Percentiles rank a stretch among this genome's conserved stretches.
phyloP scores from a whole-genome alignment of 37 sponge, comb jelly and placozoan species.

The Agelas oroides region DNA sequence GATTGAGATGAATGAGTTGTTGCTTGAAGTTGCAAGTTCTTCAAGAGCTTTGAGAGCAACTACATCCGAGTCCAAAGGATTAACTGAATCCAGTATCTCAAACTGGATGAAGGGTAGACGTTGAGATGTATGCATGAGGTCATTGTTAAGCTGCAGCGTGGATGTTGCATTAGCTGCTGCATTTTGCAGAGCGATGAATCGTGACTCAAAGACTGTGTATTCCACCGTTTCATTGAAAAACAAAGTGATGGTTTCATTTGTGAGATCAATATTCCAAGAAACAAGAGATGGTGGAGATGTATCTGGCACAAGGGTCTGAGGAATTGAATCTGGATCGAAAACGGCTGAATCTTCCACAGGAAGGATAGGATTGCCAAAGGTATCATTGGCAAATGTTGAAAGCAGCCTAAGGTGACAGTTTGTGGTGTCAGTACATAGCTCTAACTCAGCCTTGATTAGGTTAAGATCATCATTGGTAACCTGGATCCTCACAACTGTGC shows the following conservation, averaged over 20 bases:
- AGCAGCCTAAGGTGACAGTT: constrained; percentile 83
- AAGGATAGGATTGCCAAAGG: constrained; percentile 70
- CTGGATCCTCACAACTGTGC: constrained; percentile 60
- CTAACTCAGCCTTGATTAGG: constrained; percentile 55
- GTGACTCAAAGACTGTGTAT: constrained; percentile 51
- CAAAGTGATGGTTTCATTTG: constrained; percentile 66
- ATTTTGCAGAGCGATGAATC: constrained; percentile 72
- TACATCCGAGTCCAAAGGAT: constrained; percentile 58
- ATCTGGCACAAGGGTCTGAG: constrained; percentile 51
- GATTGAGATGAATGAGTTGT: constrained; percentile 79
- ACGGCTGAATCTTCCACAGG: constrained; percentile 49
- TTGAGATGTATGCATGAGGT: constrained; percentile 19
- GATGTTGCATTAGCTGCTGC: constrained; percentile 55
- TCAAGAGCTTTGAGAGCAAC: constrained; percentile 76
- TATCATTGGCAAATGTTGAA: constrained; percentile 80
- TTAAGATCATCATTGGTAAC: constrained; percentile 79
- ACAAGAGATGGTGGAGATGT: constrained; percentile 70
- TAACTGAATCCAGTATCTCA: constrained; percentile 1
- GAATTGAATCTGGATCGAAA: constrained; percentile 20
- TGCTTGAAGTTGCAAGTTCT: constrained; percentile 63
- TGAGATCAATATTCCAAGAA: constrained; percentile 79
- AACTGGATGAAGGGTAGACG: constrained; percentile 51
- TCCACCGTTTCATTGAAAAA: constrained; percentile 86
- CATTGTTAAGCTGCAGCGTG: constrained; percentile 50
- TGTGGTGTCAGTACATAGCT: constrained; percentile 43